phyloP scores from a whole-genome alignment of 2,888 invertebrate species.

The Drosophila borealis region DNA sequence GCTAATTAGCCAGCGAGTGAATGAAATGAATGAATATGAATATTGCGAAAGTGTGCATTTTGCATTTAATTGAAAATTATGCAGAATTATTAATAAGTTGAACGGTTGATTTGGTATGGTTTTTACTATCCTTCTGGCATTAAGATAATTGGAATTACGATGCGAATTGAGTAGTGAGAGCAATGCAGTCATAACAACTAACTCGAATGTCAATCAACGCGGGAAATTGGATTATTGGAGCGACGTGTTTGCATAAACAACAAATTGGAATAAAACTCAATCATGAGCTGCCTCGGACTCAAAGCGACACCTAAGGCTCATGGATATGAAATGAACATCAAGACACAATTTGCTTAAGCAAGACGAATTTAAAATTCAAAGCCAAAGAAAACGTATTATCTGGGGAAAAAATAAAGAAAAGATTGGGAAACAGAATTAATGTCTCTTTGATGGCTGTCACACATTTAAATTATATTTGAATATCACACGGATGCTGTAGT shows the following conservation, averaged over 20 bases:
- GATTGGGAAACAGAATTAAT: no score
- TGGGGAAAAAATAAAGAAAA: neutral
- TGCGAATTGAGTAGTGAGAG: neutral
- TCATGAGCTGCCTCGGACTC: constrained; percentile 1
- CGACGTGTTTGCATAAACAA: constrained; percentile 23
- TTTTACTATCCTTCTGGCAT: neutral
- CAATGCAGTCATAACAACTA: neutral
- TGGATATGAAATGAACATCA: constrained; percentile 19
- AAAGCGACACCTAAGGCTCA: neutral
- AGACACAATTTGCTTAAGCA: constrained; percentile 25
- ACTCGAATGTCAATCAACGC: constrained; percentile 55
- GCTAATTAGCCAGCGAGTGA: constrained; percentile 24
- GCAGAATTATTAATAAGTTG: no score
- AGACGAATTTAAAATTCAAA: constrained; percentile 36
- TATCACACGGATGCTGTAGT: neutral
- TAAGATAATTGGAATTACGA: neutral
- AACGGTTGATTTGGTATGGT: no score
- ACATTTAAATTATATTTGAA: neutral
- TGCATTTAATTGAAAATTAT: constrained; percentile 18
- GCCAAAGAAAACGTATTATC: neutral
- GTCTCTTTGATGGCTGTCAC: neutral
- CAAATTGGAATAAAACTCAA: constrained; percentile 34
- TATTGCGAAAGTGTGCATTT: constrained; percentile 8
- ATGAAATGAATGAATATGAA: constrained; percentile 14
- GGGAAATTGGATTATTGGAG: constrained; percentile 53